phyloP scores from a whole-genome alignment of 2,113 vertebrate genomes.

The Panthera tigris region DNA sequence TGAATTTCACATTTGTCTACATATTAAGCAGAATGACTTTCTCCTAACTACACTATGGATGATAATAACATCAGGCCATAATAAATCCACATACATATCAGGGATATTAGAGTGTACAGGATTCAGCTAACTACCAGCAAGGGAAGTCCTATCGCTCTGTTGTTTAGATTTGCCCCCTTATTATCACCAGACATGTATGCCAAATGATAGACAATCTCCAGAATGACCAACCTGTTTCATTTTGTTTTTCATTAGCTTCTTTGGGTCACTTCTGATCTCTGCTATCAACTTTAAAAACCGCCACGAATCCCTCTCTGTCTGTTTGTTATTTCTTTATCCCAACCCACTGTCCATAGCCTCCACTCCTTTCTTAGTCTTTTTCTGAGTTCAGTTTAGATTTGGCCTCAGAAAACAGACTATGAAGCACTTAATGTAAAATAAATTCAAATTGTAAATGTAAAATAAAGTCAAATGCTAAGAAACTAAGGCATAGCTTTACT shows the following conservation, averaged over 20 bases:
- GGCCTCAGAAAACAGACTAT: neutral
- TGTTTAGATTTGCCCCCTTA: neutral
- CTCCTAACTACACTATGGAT: neutral
- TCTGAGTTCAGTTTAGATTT: neutral
- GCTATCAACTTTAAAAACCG: neutral
- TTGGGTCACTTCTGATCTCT: neutral
- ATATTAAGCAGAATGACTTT: neutral
- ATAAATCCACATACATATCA: neutral
- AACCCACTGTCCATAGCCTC: neutral
- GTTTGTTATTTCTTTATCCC: neutral
- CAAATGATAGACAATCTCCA: neutral
- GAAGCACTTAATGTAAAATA: neutral
- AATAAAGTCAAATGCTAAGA: neutral
- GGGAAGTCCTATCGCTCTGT: neutral
- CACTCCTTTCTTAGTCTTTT: neutral
- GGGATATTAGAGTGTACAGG: neutral
- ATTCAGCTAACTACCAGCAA: neutral
- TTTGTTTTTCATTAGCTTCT: neutral
- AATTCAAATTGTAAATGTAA: constrained; percentile 12
- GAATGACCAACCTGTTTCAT: neutral
- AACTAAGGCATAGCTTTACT: neutral
- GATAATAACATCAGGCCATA: neutral
- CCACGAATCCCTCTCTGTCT: neutral
- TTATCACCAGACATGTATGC: neutral
- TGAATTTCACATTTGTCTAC: neutral